Base-by-base conservation (phyloP, 2,113 vertebrate species). In the Archilochus colubris region DNA sequence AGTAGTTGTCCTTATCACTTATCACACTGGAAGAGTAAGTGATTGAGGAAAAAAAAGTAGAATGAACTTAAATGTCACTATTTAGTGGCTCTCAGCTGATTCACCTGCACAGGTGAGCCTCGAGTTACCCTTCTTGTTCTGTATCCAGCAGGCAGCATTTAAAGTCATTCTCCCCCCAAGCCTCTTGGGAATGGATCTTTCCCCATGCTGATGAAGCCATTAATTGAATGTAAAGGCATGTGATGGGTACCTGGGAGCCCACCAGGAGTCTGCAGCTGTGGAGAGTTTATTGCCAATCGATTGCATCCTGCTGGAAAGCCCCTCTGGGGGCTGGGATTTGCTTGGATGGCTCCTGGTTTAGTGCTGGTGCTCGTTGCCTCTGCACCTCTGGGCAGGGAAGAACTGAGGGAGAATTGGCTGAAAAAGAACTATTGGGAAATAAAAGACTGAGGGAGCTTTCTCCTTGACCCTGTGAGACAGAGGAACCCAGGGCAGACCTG, bases 171-270 rank as follows among this genome's bases (percentile, higher is more conserved):
- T 33, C 14, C 61, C 54, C 2, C 0, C 67, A 89, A 8, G 73
- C 14, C n/a, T 22, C 36, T 25, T 87, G 54, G 48, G 79, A 82
- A 62, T 22, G 40, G 22, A 38, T 72, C 33, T 86, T 86, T 77
- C 54, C 82, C 27, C 44, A 2, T n/a, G 63, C 73, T 77, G 61
- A 58, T 23, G 55, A 66, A 95, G 51, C 43, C 9, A 1, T 67
- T 91, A 86, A 81, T 88, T 90, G 75, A 79, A 88, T 85, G 85
- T 78, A 93, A 86, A 82, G 72, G 68, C 88, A 63, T 64, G 12
- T 38, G 1, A 6, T 0, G 2, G 58, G 59, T 84, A 78, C 70
- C 63, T 79, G 68, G 58, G 44, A 80, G 43, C 55, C 44, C 43
- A 61, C 36, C 72, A 44, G 14, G n/a, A 31, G 9, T 70, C 74